These are phyloP conservation scores for Drosophila birchii DNA, from an alignment of 2,888 invertebrate genomes.

Conservation along the genomic window DNA sequence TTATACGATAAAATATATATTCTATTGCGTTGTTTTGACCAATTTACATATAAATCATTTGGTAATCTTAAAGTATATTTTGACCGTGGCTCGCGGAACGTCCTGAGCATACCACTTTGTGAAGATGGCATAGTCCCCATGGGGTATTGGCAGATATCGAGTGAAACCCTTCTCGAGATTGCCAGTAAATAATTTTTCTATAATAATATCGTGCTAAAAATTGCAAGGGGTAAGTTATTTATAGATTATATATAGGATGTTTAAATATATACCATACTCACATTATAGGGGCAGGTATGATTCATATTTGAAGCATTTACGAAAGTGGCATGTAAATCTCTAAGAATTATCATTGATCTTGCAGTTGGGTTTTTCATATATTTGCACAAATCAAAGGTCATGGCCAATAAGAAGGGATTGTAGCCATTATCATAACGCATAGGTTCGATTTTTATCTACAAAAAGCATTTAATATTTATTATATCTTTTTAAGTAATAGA, in stretches of 20 bases:
- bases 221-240: background rate
- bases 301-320: slow-evolving; percentile 21
- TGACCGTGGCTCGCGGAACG: background rate
- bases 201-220: slow-evolving; percentile 20
- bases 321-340: background rate
- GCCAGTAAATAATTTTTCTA: slow-evolving; percentile 31
- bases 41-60: background rate
- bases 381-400: slow-evolving; percentile 26
- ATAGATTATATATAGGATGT: background rate
- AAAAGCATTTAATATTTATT: background rate
- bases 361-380: slow-evolving; percentile 8
- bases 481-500: no score
- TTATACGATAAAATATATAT: no score
- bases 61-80: slow-evolving; percentile 5
- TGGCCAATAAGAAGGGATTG: slow-evolving; percentile 9
- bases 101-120: background rate
- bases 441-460: slow-evolving; percentile 5
- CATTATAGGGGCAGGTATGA: slow-evolving; percentile 39
- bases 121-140: slow-evolving; percentile 29
- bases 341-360: slow-evolving; percentile 3
- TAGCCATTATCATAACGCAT: slow-evolving; percentile 30
- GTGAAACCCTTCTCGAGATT: slow-evolving; percentile 21
- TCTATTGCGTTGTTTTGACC: background rate
- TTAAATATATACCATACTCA: slow-evolving; percentile 18
- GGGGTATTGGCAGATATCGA: slow-evolving; percentile 18